phyloP scores from a whole-genome alignment of 2,888 invertebrate species.

The Erebia aethiops region DNA sequence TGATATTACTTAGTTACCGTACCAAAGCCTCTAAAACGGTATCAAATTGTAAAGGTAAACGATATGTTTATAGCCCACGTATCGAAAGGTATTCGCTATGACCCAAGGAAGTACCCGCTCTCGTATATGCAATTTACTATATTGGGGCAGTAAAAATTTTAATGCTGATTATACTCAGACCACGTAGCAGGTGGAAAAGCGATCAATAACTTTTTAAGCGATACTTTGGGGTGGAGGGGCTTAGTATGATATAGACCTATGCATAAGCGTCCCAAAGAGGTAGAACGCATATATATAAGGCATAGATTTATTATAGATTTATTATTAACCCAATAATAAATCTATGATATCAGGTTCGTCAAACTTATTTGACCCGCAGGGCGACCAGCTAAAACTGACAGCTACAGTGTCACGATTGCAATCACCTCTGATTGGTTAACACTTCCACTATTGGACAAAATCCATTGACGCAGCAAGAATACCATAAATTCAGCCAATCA shows the following conservation, averaged over 20 bases:
- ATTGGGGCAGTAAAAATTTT: conserved; percentile 34
- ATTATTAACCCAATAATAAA: too few species aligned
- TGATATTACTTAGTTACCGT: neutral
- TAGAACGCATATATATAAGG: too few species aligned
- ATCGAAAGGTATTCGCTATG: neutral
- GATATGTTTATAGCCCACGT: neutral
- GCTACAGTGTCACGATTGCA: too few species aligned
- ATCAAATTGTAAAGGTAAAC: neutral
- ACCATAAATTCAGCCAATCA: too few species aligned
- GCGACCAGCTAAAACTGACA: too few species aligned
- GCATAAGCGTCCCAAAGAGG: too few species aligned
- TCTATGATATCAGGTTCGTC: too few species aligned
- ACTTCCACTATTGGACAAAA: too few species aligned
- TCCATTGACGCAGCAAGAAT: too few species aligned
- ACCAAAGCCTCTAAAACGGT: neutral
- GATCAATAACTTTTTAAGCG: neutral
- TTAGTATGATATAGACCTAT: neutral
- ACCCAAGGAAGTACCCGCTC: conserved; percentile 6
- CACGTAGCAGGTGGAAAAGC: conserved; percentile 8
- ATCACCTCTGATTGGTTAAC: too few species aligned
- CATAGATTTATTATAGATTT: too few species aligned
- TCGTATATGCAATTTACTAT: conserved; percentile 29
- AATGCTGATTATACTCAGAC: conserved; percentile 22
- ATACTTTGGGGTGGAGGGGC: neutral
- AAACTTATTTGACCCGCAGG: too few species aligned